Conservation (phyloP, 2,113 vertebrate genomes). For the Oreochromis tanganicae region DNA sequence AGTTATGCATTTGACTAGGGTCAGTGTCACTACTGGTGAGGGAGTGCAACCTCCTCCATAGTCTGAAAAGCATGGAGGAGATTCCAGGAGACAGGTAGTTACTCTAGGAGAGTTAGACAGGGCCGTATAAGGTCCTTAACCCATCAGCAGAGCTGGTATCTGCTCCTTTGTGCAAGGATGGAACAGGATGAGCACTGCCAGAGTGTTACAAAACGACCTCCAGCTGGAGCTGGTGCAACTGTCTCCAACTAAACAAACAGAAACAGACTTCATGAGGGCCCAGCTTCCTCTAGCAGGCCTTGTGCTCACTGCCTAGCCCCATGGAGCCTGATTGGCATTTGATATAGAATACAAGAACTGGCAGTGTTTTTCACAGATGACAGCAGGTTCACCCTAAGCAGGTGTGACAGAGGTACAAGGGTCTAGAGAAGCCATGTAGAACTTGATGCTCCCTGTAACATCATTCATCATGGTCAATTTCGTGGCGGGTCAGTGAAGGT, state of each 20-base stretch:
- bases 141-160: not conserved
- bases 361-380: not conserved
- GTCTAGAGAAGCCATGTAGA: not conserved
- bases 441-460: not conserved
- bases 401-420: not conserved
- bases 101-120: not conserved
- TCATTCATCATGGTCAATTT: not conserved
- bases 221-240: not conserved
- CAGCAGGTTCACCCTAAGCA: not conserved
- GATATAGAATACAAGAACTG: not conserved
- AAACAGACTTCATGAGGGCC: not conserved
- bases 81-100: not conserved
- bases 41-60: not conserved
- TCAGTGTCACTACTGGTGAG: not conserved
- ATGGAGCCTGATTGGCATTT: not conserved
- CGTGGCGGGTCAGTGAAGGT: not conserved
- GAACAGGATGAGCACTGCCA: not conserved
- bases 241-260: not conserved
- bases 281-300: not conserved
- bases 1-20: not conserved
- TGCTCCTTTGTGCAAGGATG: not conserved
- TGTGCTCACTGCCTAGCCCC: not conserved
- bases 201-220: not conserved
- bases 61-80: not conserved
- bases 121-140: not conserved